Conservation (phyloP, 2,797 vertebrate species). For the Acipenser transmontanus region DNA sequence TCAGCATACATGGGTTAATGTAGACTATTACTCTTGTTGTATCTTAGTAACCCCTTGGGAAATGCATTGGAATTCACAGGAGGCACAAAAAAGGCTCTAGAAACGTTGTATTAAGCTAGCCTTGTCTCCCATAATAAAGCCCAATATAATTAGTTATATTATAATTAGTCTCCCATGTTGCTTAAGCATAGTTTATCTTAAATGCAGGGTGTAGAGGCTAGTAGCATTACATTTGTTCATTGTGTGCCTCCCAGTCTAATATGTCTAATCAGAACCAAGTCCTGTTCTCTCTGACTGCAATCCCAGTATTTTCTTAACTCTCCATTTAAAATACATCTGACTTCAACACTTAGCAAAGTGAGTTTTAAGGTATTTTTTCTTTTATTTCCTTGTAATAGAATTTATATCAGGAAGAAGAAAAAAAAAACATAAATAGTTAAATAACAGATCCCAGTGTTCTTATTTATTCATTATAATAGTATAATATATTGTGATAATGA, state of each 20-base stretch:
- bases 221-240: not conserved
- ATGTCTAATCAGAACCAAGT: too few species aligned
- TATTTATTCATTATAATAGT: too few species aligned
- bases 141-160: not conserved
- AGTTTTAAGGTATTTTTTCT: too few species aligned
- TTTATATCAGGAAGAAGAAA: too few species aligned
- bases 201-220: not conserved
- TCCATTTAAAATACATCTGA: too few species aligned
- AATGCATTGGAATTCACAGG: conserved; percentile 29
- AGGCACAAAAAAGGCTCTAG: conserved; percentile 8
- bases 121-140: not conserved
- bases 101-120: not conserved
- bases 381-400: too few species aligned
- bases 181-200: not conserved
- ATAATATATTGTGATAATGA: too few species aligned
- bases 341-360: too few species aligned
- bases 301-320: too few species aligned
- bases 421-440: too few species aligned
- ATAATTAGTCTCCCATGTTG: not conserved
- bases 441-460: too few species aligned
- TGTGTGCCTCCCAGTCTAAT: too few species aligned
- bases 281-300: not conserved
- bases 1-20: conserved; percentile 17
- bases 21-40: conserved; percentile 29
- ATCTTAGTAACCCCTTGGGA: conserved; percentile 35